These are phyloP conservation scores for Eciton burchellii DNA, from an alignment of 1,140 invertebrate genomes.

Conservation along the genomic window DNA sequence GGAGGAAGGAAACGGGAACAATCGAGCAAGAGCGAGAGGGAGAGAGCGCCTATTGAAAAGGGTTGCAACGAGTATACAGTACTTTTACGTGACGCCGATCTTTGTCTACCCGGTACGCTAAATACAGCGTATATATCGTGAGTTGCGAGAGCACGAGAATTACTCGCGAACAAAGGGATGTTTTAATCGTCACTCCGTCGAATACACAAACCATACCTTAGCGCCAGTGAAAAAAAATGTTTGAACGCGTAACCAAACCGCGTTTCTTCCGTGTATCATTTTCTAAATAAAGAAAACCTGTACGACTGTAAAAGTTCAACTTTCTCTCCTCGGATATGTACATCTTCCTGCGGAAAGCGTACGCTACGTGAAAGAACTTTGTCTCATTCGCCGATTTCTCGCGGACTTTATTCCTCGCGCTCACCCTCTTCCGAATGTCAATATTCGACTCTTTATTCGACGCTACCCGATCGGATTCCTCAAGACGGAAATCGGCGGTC, in stretches of 20 bases:
- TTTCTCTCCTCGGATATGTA: not conserved
- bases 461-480: conserved; percentile 4
- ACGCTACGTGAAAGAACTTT: too few species aligned
- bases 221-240: conserved; percentile 2
- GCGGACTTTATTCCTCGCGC: conserved; percentile 1
- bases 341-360: too few species aligned
- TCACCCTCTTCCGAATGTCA: not conserved
- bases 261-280: not conserved
- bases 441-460: conserved; percentile 18
- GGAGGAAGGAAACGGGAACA: not conserved
- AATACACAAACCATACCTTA: not conserved
- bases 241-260: not conserved
- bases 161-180: conserved; percentile 31
- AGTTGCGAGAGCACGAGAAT: conserved; percentile 36
- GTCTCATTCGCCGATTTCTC: not conserved
- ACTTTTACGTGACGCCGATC: conserved; percentile 56
- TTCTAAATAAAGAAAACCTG: not conserved
- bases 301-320: not conserved
- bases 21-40: not conserved
- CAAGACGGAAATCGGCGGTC: conserved; percentile 31
- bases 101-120: conserved; percentile 39
- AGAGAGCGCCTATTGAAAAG: conserved; percentile 51
- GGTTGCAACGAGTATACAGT: conserved; percentile 59
- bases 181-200: not conserved
- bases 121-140: not conserved